Conservation (phyloP, 2,113 vertebrate species). For the Syrrhaptes paradoxus region DNA sequence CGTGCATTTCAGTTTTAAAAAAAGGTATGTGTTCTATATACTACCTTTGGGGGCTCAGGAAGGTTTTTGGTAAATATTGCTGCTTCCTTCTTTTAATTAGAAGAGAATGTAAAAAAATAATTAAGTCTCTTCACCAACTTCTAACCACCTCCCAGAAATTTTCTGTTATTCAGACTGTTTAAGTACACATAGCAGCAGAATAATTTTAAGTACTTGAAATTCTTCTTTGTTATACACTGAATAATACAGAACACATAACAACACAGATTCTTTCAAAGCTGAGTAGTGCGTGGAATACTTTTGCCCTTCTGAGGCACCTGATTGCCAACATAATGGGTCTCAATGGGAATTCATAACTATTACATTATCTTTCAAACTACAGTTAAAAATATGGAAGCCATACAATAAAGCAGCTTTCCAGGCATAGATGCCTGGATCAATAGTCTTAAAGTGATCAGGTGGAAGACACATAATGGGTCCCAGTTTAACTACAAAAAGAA, state of each 20-base stretch:
- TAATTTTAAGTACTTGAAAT: not conserved
- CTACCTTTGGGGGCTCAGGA: not conserved
- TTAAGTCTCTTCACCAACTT: not conserved
- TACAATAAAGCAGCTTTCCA: not conserved
- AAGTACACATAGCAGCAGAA: not conserved
- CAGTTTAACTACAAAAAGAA: not conserved
- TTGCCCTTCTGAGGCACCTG: not conserved
- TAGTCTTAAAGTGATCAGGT: not conserved
- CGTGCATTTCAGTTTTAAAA: not conserved
- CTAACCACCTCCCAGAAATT: not conserved
- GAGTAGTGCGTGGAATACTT: not conserved
- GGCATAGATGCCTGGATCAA: not conserved
- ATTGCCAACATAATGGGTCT: conserved; percentile 10
- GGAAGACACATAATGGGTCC: not conserved
- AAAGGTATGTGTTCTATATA: not conserved
- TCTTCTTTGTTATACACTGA: not conserved
- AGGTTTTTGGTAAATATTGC: not conserved
- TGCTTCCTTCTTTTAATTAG: not conserved
- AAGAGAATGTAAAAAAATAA: not conserved
- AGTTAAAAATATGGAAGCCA: not conserved
- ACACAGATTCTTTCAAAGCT: not conserved
- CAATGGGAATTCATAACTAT: not conserved
- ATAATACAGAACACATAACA: not conserved
- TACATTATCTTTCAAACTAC: not conserved
- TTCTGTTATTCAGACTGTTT: conserved; percentile 20